A percentile compares a stretch with the other conserved stretches of the same genome.
Conservation (phyloP, 2,113 vertebrate species). For the Phalacrocorax aristotelis region DNA sequence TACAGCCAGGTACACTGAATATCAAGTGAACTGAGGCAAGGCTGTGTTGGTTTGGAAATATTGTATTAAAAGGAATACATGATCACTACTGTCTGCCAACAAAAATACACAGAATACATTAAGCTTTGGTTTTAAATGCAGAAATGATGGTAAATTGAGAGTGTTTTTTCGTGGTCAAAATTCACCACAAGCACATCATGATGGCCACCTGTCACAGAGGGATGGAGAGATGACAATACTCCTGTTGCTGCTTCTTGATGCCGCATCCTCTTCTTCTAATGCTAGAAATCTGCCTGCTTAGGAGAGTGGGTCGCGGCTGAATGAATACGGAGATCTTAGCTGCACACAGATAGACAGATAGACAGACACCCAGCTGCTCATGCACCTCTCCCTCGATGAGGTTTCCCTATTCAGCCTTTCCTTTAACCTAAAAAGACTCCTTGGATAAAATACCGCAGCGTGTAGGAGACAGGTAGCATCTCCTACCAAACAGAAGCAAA, state of each 20-base stretch:
- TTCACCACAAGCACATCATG: accelerated
- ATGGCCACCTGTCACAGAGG: accelerated
- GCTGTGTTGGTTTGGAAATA: background rate
- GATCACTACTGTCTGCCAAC: conserved; percentile 12
- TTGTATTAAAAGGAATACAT: conserved; percentile 41
- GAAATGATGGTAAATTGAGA: background rate
- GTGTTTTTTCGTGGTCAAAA: background rate
- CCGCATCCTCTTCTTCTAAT: background rate
- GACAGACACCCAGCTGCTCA: background rate
- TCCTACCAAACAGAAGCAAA: background rate
- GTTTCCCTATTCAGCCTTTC: background rate
- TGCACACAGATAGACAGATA: background rate
- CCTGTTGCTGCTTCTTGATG: background rate
- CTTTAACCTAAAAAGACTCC: background rate
- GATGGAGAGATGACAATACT: background rate
- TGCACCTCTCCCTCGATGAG: background rate
- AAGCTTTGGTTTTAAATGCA: background rate
- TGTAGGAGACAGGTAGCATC: background rate
- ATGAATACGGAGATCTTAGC: background rate
- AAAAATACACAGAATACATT: background rate
- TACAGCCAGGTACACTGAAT: background rate
- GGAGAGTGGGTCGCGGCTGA: accelerated
- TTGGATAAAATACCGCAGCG: background rate
- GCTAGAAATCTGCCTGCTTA: background rate
- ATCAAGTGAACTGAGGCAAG: background rate